Evolutionary conservation across 2,113 vertebrate genomes (phyloP).

Genomic region (mouse (Mus musculus)): DNA sequence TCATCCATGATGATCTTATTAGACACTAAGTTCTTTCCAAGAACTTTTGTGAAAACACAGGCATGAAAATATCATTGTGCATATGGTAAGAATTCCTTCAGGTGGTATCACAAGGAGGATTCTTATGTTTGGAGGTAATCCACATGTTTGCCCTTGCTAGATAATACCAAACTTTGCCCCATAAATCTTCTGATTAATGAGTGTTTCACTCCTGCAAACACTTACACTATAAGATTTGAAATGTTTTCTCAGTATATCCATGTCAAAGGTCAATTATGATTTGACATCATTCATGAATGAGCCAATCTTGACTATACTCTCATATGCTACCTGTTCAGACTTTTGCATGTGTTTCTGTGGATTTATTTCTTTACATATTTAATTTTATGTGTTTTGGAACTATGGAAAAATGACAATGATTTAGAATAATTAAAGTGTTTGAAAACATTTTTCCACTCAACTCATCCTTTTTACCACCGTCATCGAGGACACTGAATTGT

Average conservation of each 20-base stretch:
- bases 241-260: not conserved
- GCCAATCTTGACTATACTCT: not conserved
- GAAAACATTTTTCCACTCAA: not conserved
- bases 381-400: not conserved
- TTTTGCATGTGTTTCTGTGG: not conserved
- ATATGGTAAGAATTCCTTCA: not conserved
- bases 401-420: not conserved
- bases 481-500: not conserved
- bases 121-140: not conserved
- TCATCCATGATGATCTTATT: constrained; percentile 10
- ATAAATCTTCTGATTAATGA: not conserved
- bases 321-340: not conserved
- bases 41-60: not conserved
- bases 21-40: not conserved
- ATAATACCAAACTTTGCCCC: not conserved
- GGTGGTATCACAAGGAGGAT: not conserved
- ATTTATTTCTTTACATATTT: not conserved
- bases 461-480: constrained; percentile 21
- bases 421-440: not conserved
- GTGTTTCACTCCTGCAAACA: not conserved
- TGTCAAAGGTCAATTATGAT: not conserved
- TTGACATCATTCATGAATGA: not conserved
- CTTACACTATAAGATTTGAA: not conserved
- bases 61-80: not conserved
- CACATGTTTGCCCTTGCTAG: not conserved